Evolutionary conservation across 2,113 vertebrate genomes (phyloP).

Genomic region (Nannobrachium achirus): DNA sequence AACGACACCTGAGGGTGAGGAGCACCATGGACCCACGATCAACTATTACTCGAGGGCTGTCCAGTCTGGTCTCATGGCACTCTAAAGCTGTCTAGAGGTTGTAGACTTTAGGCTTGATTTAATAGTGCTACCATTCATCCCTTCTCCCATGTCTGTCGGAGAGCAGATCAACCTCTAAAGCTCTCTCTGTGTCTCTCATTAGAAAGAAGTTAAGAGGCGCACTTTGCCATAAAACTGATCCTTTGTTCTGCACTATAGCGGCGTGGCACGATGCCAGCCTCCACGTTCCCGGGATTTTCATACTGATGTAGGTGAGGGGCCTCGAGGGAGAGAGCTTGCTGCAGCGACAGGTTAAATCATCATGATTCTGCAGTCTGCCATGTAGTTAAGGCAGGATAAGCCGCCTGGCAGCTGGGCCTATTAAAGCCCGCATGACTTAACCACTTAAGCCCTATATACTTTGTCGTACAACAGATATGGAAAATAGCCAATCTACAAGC

Average conservation of each 20-base stretch:
- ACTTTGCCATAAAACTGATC: background rate
- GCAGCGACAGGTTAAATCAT: constrained; percentile 18
- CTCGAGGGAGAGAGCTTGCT: background rate
- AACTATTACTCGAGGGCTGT: background rate
- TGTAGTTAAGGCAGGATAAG: constrained; percentile 23
- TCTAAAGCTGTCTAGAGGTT: constrained; percentile 37
- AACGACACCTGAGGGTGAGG: constrained; percentile 27
- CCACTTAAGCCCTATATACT: too few species aligned
- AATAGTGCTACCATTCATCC: constrained; percentile 26
- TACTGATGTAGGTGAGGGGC: background rate
- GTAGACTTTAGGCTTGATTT: constrained; percentile 21
- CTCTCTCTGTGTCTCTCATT: background rate
- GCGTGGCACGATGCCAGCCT: background rate
- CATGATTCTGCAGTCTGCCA: constrained; percentile 21
- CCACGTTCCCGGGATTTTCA: background rate
- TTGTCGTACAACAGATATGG: too few species aligned
- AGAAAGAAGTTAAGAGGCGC: background rate
- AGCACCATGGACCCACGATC: constrained; percentile 6
- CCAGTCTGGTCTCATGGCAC: background rate
- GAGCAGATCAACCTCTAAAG: constrained; percentile 6
- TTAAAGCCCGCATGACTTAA: constrained; percentile 27
- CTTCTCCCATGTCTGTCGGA: constrained; percentile 15
- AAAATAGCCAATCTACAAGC: too few species aligned
- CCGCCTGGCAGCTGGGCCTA: constrained; percentile 43
- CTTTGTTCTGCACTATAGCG: constrained; percentile 1